Evolutionary conservation across 1,140 invertebrate species (phyloP), one percentile per base, ranked within the genome.

Genomic region (Apis florea): DNA sequence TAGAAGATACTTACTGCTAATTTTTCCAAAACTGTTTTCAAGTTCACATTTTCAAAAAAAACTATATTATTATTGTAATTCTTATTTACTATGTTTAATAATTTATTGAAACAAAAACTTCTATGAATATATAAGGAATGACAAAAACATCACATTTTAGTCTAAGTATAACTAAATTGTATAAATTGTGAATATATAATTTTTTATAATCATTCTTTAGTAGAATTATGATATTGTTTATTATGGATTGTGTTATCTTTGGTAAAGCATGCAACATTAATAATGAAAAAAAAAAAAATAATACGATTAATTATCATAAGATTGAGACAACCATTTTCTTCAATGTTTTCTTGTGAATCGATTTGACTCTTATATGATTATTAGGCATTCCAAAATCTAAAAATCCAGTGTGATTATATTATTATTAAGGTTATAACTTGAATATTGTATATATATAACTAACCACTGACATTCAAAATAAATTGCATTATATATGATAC

Each of bases 371-470:
- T 83, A 86, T 86, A 90, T 90, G 85, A 91, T 88, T 92, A 90
- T 91, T 92, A 93, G 90, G 89, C 90, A 93, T 93, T 93, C 91
- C 92, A 90, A 83, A 90, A 89, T 83, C 83, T 82, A 90, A 90
- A 91, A 90, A 82, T 92, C 89, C 89, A 92, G 86, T 85, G 86
- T 85, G 89, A 88, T 88, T 90, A 88, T 81, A 87, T 84, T 91
- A 90, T 90, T 71, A 89, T 90, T 88, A 90, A 87, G 79, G 85
- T 85, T 90, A 89, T 88, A 88, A 90, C 83, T 88, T 82, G 85
- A 90, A 89, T 90, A 91, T 90, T 93, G 91, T 92, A 93, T 92
- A 93, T 40, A 40, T 93, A 93, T 82, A 88, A 88, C 80, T 92
- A 90, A 91, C 88, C 83, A 88, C 88, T 92, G 89, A 90, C 80